Evolutionary conservation across 2,888 invertebrate genomes (phyloP).

Genomic region (Lycia hirtaria): DNA sequence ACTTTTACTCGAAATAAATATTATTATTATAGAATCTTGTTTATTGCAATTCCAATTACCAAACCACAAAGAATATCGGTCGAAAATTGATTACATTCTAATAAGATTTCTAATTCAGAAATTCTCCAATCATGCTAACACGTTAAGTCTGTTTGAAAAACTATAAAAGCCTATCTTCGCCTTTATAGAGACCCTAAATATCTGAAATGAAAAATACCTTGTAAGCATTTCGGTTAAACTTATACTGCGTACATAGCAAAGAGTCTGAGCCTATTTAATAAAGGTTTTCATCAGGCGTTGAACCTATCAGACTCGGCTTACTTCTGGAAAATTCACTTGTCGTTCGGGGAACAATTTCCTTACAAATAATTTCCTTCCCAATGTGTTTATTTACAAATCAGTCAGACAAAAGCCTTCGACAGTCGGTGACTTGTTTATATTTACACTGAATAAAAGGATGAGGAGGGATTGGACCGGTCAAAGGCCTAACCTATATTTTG

Average conservation of each 20-base stretch:
- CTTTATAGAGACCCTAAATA: background rate
- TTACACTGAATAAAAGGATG: slow-evolving; percentile 10
- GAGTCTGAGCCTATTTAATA: background rate
- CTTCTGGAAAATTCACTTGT: background rate
- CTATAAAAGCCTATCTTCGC: background rate
- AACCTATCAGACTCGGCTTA: slow-evolving; percentile 1
- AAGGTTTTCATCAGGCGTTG: slow-evolving; percentile 11
- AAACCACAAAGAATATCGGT: too few species aligned
- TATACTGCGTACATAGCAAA: background rate
- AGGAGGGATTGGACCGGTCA: slow-evolving; percentile 16
- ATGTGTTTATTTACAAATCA: slow-evolving; percentile 22
- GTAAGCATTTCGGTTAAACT: background rate
- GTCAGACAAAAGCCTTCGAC: slow-evolving; percentile 8
- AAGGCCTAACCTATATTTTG: slow-evolving; percentile 7
- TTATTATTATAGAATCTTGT: too few species aligned
- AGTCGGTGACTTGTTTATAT: slow-evolving; percentile 7
- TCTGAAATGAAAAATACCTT: background rate
- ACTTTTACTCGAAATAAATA: too few species aligned
- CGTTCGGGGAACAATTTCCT: background rate
- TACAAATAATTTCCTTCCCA: slow-evolving; percentile 3
- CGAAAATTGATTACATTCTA: too few species aligned
- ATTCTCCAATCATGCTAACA: background rate
- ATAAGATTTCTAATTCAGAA: background rate
- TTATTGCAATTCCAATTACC: too few species aligned
- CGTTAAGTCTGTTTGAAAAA: background rate